Base-by-base conservation (phyloP, 2,797 vertebrate genomes). In the Numenius phaeopus region DNA sequence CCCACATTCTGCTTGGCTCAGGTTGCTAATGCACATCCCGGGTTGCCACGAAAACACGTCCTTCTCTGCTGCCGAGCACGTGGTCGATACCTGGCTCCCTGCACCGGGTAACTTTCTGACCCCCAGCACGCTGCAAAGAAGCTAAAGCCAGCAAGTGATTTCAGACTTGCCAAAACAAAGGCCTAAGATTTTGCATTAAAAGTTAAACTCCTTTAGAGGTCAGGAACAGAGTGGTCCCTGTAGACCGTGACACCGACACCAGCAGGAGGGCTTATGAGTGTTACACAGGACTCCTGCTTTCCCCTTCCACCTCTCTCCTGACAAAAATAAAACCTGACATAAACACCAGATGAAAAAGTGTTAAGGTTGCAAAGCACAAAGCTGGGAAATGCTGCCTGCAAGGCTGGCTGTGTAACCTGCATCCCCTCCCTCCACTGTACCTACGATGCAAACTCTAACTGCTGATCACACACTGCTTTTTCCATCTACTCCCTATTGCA, bases 101-200 rank as follows among this genome's bases (percentile, higher is more conserved):
- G 0, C 0, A 0, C 13, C 1, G 5, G 72, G 49, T n/a, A 58
- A 14, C 17, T 14, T 54, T 37, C 81, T 61, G 47, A 40, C 26
- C 77, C 42, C 20, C 66, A 21, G 49, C 4, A 1, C 0, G 1
- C 29, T 23, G 54, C 55, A 39, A 44, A 73, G 71, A 3, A 39
- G 34, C 26, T 18, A 52, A 58, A 66, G 7, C 27, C 69, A 61
- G 37, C 5, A 5, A 75, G 37, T 30, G 46, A 7, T 21, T 67
- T 66, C 1, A 47, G 32, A 32, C 39, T 14, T 29, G 52, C 44
- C 47, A 12, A 78, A 22, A 47, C 5, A 67, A 14, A 50, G 42
- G 2, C 2, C 59, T 47, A 26, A 47, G 39, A 2, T 22, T 27
- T 42, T 66, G 32, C 3, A 6, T 9, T 11, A 5, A 47, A 24